A percentile compares a stretch with the other conserved stretches of the same genome.
phyloP scores from a whole-genome alignment of 2,888 invertebrate species.

The Pardosa pseudoannulata region DNA sequence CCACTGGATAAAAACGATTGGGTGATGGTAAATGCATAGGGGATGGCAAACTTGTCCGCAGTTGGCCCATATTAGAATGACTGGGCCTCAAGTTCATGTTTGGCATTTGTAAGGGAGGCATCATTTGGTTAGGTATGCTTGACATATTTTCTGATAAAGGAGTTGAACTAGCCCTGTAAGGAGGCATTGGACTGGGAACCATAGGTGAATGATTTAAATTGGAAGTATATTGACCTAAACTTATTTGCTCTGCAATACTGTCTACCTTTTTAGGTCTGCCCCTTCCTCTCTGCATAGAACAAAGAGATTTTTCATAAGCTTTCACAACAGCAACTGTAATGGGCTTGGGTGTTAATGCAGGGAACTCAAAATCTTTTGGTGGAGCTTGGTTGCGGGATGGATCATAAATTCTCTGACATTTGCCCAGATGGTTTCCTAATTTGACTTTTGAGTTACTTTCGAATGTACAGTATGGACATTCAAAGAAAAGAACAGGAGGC shows the following conservation, averaged over 20 bases:
- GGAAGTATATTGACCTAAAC: constrained; percentile 29
- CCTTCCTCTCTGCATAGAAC: constrained; percentile 54
- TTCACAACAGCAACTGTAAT: constrained; percentile 75
- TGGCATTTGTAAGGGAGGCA: constrained; percentile 61
- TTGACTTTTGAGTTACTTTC: constrained; percentile 96
- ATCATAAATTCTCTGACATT: constrained; percentile 92
- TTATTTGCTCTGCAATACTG: constrained; percentile 39
- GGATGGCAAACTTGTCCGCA: constrained; percentile 28
- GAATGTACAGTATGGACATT: constrained; percentile 91
- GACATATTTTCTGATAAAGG: constrained; percentile 43
- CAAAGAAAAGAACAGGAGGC: constrained; percentile 90
- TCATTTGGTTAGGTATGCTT: constrained; percentile 53
- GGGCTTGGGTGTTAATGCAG: constrained; percentile 92
- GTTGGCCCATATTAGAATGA: constrained; percentile 33
- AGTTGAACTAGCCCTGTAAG: constrained; percentile 30
- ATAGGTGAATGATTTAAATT: constrained; percentile 1
- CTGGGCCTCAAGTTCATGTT: constrained; percentile 39
- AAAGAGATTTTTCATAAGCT: constrained; percentile 73
- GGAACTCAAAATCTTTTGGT: constrained; percentile 83
- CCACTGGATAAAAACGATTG: constrained; percentile 44
- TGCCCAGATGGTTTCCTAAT: constrained; percentile 89
- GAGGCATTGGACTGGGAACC: constrained; percentile 35
- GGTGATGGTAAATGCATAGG: constrained; percentile 32
- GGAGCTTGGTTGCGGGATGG: constrained; percentile 81
- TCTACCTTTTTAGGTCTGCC: constrained; percentile 60